Evolutionary conservation across 2,113 vertebrate genomes (phyloP).

Genomic region (Genyomyrus donnyi): DNA sequence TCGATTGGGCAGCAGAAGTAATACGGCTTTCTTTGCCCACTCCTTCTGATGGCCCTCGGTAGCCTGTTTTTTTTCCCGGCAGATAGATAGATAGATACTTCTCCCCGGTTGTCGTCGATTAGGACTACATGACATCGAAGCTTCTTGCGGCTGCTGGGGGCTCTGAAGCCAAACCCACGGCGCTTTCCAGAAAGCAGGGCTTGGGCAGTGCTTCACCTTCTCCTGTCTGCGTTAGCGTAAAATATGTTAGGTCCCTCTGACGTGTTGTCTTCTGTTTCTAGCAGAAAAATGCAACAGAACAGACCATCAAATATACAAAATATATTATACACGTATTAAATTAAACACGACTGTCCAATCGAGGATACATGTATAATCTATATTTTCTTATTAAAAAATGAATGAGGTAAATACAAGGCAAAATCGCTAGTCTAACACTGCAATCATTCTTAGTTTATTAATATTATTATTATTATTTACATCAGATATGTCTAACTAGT

Average conservation of each 20-base stretch:
- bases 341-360: background rate
- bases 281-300: constrained; percentile 9
- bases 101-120: constrained; percentile 54
- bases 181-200: constrained; percentile 50
- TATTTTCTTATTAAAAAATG: background rate
- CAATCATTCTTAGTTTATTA: background rate
- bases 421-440: background rate
- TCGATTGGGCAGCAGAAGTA: constrained; percentile 47
- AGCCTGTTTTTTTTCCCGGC: constrained; percentile 38
- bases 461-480: constrained; percentile 15
- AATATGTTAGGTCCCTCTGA: constrained; percentile 28
- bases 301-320: background rate
- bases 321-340: constrained; percentile 7
- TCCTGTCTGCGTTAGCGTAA: constrained; percentile 40
- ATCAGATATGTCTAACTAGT: constrained; percentile 13
- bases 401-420: constrained; percentile 1
- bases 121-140: constrained; percentile 49
- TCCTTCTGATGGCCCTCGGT: constrained; percentile 38
- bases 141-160: constrained; percentile 39
- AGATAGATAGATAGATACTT: constrained; percentile 32
- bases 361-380: background rate
- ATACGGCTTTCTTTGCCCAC: constrained; percentile 43
- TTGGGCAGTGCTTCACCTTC: constrained; percentile 44
- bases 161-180: constrained; percentile 41
- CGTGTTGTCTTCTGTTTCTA: background rate